Conservation (phyloP, 2,888 invertebrate species). For the Brachylomia viminalis region DNA sequence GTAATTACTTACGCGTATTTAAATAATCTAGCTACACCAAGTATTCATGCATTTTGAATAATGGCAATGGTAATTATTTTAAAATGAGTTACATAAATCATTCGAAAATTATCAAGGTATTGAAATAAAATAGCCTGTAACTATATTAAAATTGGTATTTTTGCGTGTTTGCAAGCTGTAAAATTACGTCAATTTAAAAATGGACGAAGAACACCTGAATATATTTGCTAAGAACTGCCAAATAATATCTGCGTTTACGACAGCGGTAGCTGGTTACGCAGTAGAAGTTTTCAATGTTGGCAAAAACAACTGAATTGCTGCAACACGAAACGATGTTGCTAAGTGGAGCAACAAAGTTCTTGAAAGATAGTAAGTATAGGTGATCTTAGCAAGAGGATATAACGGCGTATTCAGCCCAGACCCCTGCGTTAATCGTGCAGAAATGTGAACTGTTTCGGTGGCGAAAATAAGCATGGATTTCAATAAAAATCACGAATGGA, state of each 20-base stretch:
- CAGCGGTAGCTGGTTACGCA: slow-evolving; percentile 28
- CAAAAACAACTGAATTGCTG: slow-evolving; percentile 40
- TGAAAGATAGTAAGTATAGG: neutral
- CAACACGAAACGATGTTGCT: slow-evolving; percentile 19
- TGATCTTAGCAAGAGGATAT: neutral
- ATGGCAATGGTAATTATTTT: neutral
- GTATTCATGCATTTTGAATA: neutral
- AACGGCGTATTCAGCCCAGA: neutral
- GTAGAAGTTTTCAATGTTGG: slow-evolving; percentile 36
- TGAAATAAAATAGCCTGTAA: neutral
- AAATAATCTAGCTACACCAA: neutral
- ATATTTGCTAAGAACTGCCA: slow-evolving; percentile 53
- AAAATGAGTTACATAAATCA: neutral
- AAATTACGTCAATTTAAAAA: slow-evolving; percentile 45
- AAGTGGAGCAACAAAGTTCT: slow-evolving; percentile 19
- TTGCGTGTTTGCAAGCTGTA: neutral
- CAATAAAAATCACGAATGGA: neutral
- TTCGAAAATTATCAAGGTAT: neutral
- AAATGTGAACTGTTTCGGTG: neutral
- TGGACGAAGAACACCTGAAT: slow-evolving; percentile 52
- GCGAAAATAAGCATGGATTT: slow-evolving; percentile 10
- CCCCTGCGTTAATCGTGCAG: neutral
- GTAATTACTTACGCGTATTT: neutral
- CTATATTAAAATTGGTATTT: neutral
- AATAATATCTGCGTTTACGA: slow-evolving; percentile 44